Base-by-base conservation (phyloP, 2,797 vertebrate genomes). In the Scyliorhinus canicula region DNA sequence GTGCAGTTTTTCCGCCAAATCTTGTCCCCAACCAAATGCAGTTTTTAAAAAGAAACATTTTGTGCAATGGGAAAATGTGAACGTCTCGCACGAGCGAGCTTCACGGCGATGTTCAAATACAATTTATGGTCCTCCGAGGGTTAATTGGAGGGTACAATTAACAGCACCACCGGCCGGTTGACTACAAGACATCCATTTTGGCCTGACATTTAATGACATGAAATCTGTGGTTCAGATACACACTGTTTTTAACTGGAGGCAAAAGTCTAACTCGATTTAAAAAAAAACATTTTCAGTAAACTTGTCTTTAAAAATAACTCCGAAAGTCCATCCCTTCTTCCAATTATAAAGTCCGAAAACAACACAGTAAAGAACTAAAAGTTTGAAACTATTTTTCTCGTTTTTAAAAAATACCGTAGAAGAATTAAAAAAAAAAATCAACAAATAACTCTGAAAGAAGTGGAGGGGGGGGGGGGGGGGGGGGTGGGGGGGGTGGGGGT, bases 341-440 rank as follows among this genome's bases (percentile, higher is more conserved):
- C 67, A 94, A 52, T 94, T 94, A 94, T 52, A 21, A 94, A 52
- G 28, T 65, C 88, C 60, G 44, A 91, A 88, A 88, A 21, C 85
- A 55, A 57, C 52, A 86, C 84, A 12, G 31, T 31, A 63, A 93
- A 52, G 44, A 94, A 94, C 93, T 71, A 74, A 94, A 94, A 52
- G 74, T 71, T 52, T 74, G 55, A 74, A 94, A 91, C 88, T 65
- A 91, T 50, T 94, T 69, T 94, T 26, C 67, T 52, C 47, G 35
- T 94, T 93, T 93, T 90, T 60, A 35, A 71, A n/a, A 93, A 94
- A 52, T 31, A 74, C 19, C n/a, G 21, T 71, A 71, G 47, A 44
- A 93, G 93, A 94, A 91, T 82, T 8, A 44, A 44, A 74, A 74
- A 40, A 93, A 26, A 63, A 71, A 44, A 50, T 94, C 93, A 71